These are phyloP conservation scores for Pangasius sanitwongsei DNA, from an alignment of 2,797 vertebrate species.

Conservation along the genomic window DNA sequence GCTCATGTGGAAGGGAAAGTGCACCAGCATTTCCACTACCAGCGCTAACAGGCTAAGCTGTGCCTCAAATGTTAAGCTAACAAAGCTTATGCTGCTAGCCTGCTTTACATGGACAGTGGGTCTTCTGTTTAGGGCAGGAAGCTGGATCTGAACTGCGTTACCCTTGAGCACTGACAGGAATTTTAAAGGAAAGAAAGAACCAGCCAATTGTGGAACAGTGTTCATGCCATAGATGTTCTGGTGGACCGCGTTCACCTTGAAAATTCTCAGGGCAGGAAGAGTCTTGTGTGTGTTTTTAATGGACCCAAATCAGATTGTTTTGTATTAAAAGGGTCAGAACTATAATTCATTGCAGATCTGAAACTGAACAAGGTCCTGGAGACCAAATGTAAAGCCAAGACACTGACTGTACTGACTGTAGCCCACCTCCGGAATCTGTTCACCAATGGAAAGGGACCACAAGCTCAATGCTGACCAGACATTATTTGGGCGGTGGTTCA, in stretches of 20 bases:
- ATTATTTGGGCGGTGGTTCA: background rate
- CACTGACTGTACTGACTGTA: background rate
- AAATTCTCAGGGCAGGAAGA: constrained; percentile 57
- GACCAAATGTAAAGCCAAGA: background rate
- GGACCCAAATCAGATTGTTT: constrained; percentile 20
- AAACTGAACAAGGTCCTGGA: constrained; percentile 1
- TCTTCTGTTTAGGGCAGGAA: constrained; percentile 38
- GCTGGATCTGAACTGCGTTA: constrained; percentile 11
- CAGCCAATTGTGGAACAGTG: constrained; percentile 20
- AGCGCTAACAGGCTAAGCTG: constrained; percentile 58
- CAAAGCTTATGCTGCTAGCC: constrained; percentile 52
- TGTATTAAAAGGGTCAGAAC: background rate
- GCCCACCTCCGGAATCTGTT: background rate
- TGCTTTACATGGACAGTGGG: constrained; percentile 46
- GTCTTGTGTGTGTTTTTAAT: constrained; percentile 19
- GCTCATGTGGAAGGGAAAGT: constrained; percentile 65
- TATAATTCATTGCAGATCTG: background rate
- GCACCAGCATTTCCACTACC: constrained; percentile 70
- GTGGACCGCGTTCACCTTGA: constrained; percentile 32
- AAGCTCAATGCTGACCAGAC: background rate
- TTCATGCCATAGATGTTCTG: constrained; percentile 30
- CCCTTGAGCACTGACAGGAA: constrained; percentile 19
- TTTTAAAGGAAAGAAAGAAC: constrained; percentile 4
- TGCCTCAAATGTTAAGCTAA: constrained; percentile 6
- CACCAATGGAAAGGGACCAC: background rate